phyloP scores from a whole-genome alignment of 1,140 invertebrate species.

The Lucilia cuprina region DNA sequence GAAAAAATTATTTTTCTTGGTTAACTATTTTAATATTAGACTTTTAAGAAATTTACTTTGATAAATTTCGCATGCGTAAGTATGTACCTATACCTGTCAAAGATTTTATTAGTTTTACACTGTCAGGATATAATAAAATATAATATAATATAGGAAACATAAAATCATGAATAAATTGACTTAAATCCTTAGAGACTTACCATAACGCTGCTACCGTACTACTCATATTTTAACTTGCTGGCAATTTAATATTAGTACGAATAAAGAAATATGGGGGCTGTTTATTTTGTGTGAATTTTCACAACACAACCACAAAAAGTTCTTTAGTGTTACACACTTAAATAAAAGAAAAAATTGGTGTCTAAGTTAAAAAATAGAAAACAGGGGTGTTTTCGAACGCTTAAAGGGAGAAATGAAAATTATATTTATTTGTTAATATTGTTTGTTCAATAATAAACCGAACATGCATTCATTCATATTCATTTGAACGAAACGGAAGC shows the following conservation, averaged over 20 bases:
- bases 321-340: neutral
- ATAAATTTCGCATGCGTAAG: neutral
- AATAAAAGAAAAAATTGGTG: neutral
- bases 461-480: neutral
- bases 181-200: conserved; percentile 7
- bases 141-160: neutral
- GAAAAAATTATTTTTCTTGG: neutral
- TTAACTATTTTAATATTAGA: neutral
- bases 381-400: neutral
- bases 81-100: conserved; percentile 11
- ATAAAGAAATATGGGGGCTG: neutral
- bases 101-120: conserved; percentile 16
- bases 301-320: neutral
- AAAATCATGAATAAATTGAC: conserved; percentile 18
- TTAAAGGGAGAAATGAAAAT: neutral
- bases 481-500: neutral
- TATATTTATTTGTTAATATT: neutral
- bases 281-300: neutral
- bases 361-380: neutral
- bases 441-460: neutral
- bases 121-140: neutral
- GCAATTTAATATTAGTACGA: neutral
- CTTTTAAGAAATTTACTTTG: neutral
- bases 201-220: neutral
- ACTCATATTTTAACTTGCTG: neutral